Base-by-base conservation (phyloP, 2,888 invertebrate species). In the Cheilosia variabilis region DNA sequence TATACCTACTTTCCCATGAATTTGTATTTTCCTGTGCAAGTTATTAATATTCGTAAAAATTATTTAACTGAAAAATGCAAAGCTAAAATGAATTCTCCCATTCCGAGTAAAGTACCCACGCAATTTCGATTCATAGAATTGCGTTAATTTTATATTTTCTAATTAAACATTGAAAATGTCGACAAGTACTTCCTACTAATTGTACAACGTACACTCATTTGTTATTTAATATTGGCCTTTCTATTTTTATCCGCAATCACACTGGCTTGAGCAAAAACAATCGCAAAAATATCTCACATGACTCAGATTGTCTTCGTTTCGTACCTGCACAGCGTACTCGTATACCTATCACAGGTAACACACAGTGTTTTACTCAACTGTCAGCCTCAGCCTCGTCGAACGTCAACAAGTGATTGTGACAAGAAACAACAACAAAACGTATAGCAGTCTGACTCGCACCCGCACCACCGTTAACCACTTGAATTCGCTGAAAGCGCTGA, bases 121-220 rank as follows among this genome's bases (percentile, higher is more conserved):
- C 37, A 37, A 13, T 13, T 13, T 13, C 13, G 13, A 47, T 47
- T 47, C 15, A 47, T 17, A 47, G 17, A 47, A 17, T 19, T 19
- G 6, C 9, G 9, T 43, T 43, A 2, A 17, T 45, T 45, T 17
- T 7, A 6, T 27, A 27, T 27, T n/a, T 47, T 47, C 6, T 9
- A 17, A 47, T 9, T 17, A 17, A 47, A 17, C n/a, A 47, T 17
- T 17, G 17, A 9, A 9, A n/a, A n/a, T 17, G 9, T 45, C 47
- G 15, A 75, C 34, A 55, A 68, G 57, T 47, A 63, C 55, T 82
- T 82, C 76, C 72, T 50, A 72, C 62, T 72, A 31, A 79, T 47
- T 47, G n/a, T 43, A 43, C 43, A 83, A 73, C 68, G 83, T 58
- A 79, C 78, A 84, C 83, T 84, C 83, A 84, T 75, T 84, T 73